phyloP scores from a whole-genome alignment of 2,888 invertebrate genomes.

The Trachelus troglodyta region DNA sequence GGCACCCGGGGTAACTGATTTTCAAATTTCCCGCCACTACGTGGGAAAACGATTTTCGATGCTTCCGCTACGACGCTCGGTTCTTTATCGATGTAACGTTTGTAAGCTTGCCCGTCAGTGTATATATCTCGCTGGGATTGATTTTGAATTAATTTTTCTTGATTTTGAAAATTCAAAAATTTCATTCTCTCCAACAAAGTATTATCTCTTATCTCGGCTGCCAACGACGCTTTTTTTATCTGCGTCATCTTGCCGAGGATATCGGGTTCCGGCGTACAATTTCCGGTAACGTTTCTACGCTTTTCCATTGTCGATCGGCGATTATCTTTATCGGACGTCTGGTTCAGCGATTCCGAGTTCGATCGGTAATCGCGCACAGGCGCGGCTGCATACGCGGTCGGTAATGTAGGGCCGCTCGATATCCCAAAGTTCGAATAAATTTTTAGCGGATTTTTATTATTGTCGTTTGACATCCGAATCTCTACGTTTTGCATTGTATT shows the following conservation, averaged over 20 bases:
- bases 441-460: neutral
- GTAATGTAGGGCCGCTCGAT: neutral
- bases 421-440: neutral
- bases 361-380: neutral
- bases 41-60: neutral
- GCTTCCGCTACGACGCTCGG: neutral
- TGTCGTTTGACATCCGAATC: neutral
- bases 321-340: neutral
- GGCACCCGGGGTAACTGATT: neutral
- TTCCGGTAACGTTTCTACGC: neutral
- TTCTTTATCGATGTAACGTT: neutral
- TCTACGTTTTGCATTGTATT: neutral
- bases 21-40: neutral
- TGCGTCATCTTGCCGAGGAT: neutral
- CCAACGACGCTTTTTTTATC: neutral
- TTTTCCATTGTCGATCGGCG: neutral
- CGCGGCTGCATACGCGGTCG: neutral
- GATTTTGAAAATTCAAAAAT: neutral
- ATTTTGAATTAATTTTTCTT: neutral
- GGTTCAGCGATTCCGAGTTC: neutral
- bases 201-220: neutral
- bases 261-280: neutral
- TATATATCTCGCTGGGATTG: neutral
- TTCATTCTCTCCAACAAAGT: neutral
- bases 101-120: neutral